phyloP scores from a whole-genome alignment of 2,888 invertebrate species.

The Sphecodes monilicornis region DNA sequence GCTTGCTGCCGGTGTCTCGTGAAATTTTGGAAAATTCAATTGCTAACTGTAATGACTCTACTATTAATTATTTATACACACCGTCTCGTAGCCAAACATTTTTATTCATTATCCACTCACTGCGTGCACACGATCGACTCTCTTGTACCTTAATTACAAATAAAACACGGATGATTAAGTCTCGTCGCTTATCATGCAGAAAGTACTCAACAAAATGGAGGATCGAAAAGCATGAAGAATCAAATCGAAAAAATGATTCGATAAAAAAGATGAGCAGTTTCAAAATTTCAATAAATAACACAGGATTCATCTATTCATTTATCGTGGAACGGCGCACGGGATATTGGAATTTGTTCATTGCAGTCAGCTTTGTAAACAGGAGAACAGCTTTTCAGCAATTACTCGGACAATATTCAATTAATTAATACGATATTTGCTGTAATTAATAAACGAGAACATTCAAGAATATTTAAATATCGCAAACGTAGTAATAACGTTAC shows the following conservation, averaged over 20 bases:
- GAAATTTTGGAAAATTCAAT: no score
- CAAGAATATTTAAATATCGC: background rate
- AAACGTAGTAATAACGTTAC: background rate
- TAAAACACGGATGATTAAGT: no score
- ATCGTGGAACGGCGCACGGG: background rate
- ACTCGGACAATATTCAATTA: background rate
- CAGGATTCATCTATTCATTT: background rate
- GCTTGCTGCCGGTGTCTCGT: no score
- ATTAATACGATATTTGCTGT: background rate
- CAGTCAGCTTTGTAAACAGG: background rate
- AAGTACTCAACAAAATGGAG: background rate
- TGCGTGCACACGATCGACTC: no score
- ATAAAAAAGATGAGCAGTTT: background rate
- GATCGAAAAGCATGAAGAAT: background rate
- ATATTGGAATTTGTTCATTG: background rate
- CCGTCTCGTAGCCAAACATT: no score
- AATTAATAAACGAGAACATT: background rate
- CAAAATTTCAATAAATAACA: background rate
- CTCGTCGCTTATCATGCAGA: background rate
- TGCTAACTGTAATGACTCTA: no score
- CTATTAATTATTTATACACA: no score
- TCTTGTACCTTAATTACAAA: no score
- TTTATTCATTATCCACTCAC: no score
- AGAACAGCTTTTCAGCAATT: slow-evolving; percentile 1
- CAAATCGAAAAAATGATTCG: background rate